Percentiles rank a stretch among this genome's conserved stretches.
Conservation (phyloP, 2,888 invertebrate species). For the Cistogaster globosa region DNA sequence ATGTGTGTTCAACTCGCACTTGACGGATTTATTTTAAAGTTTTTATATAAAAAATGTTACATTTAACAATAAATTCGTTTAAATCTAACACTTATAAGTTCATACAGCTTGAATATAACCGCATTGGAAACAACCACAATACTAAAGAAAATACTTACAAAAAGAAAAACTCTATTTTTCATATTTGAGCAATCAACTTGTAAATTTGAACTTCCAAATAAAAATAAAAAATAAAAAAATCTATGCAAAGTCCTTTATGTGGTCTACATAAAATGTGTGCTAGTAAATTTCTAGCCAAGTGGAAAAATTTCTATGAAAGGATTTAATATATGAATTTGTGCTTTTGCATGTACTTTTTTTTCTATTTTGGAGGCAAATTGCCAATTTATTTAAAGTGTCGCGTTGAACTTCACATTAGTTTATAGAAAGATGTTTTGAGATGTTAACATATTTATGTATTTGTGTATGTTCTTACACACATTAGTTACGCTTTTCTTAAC, state of each 20-base stretch:
- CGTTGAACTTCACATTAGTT: conserved; percentile 67
- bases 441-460: neutral
- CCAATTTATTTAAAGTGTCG: conserved; percentile 69
- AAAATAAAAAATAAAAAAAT: neutral
- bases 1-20: too few relatives aligned
- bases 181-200: conserved; percentile 27
- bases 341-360: conserved; percentile 1
- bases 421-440: conserved; percentile 21
- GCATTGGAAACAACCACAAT: too few relatives aligned
- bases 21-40: too few relatives aligned
- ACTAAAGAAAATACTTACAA: neutral
- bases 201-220: conserved; percentile 22
- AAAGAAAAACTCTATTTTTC: neutral
- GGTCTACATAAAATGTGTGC: conserved; percentile 18
- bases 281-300: neutral
- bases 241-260: conserved; percentile 10
- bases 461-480: neutral
- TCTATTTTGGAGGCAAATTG: conserved; percentile 58
- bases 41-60: too few relatives aligned
- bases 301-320: conserved; percentile 11
- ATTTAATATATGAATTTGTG: conserved; percentile 10
- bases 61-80: too few relatives aligned
- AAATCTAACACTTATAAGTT: too few relatives aligned
- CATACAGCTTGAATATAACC: too few relatives aligned
- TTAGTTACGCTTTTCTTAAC: conserved; percentile 45